Evolutionary conservation across 2,113 vertebrate species (phyloP), one percentile per base, ranked within the genome.

Genomic region (Oostethus manadensis): DNA sequence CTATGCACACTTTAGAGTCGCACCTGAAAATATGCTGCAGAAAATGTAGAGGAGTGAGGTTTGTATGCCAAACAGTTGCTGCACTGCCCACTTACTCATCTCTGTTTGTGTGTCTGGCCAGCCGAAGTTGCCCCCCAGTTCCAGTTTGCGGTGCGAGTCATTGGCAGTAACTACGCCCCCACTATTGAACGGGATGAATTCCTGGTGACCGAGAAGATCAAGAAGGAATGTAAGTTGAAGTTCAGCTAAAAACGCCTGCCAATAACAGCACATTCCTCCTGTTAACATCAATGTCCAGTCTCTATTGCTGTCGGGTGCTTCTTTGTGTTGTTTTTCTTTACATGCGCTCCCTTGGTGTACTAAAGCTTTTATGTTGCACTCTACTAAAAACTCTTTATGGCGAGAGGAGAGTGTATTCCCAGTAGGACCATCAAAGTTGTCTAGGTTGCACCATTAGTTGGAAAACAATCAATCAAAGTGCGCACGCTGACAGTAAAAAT

Each of bases 91-190:
- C 8, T 62, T 26, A 22, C 3, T 58, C 13, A 17, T 61, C 8
- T 1, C 42, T 46, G 29, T 11, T 43, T 15, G 1, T 68, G 66
- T 60, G 38, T 59, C 26, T 48, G 80, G 86, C 6, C 85, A 99
- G 97, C 94, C 61, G 96, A 99, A 50, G 96, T 93, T 15, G 96
- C 95, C 57, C 96, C 95, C 11, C 95, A 97, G 88, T 99, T 99
- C 87, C 96, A 99, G 86, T 99, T 98, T 35, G 95, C 96, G 0
- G 95, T 99, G 17, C 88, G 97, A 60, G 96, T 99, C 65, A 95
- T 99, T n/a, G 97, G 97, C 78, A 99, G 96, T 71, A 99, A 98
- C 88, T 99, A 97, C 56, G 95, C 96, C 56, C 96, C 96, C 26
- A 97, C 94, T 0, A 95, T 99, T 46, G 97, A 99, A 58, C 88